Conservation (phyloP, 2,113 vertebrate genomes). For the Crotalus viridis region DNA sequence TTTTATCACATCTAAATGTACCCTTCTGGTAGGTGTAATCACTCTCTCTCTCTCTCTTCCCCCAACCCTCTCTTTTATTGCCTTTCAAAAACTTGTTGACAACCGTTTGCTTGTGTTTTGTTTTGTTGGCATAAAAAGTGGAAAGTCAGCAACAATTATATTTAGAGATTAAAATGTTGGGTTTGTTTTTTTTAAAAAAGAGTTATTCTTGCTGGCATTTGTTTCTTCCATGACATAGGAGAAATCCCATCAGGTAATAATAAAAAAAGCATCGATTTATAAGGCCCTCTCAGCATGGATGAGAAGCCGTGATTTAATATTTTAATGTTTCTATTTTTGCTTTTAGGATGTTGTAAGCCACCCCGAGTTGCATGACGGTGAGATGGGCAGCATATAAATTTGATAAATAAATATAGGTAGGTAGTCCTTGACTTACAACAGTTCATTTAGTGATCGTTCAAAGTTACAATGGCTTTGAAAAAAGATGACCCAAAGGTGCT, state of each 20-base stretch:
- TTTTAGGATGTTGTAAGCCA: background rate
- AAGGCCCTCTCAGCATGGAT: background rate
- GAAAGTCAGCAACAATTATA: background rate
- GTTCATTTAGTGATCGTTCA: background rate
- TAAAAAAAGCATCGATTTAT: background rate
- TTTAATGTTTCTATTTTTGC: background rate
- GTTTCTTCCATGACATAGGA: background rate
- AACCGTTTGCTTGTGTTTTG: background rate
- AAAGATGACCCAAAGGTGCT: no score
- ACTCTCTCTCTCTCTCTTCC: background rate
- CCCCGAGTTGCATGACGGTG: background rate
- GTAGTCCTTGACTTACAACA: background rate
- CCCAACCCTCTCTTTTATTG: background rate
- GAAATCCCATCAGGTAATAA: background rate
- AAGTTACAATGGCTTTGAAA: background rate
- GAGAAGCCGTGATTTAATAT: background rate
- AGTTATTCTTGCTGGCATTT: background rate
- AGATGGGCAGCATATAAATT: background rate
- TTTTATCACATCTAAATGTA: constrained; percentile 30
- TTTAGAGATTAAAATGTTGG: background rate
- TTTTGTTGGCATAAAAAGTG: constrained; percentile 4
- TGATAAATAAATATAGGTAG: background rate
- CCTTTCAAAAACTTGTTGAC: background rate
- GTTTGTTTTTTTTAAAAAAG: background rate
- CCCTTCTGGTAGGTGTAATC: background rate